Conservation (phyloP, 2,797 vertebrate species). For the Phrynocephalus guinanensis region DNA sequence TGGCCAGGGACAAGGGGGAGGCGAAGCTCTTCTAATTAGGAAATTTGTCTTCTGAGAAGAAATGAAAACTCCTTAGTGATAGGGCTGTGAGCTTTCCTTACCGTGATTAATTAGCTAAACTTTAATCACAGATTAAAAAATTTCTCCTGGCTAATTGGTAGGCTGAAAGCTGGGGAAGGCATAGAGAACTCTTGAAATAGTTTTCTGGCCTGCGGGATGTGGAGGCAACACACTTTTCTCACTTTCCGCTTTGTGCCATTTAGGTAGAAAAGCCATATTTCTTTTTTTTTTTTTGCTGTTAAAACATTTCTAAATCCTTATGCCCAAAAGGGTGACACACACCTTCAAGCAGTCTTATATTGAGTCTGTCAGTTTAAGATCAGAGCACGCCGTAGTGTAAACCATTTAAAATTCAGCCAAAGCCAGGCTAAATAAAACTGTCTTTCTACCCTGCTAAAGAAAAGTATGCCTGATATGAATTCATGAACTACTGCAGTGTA, state of each 20-base stretch:
- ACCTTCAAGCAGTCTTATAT: not conserved
- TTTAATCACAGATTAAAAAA: slow-evolving; percentile 24
- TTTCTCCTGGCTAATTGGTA: slow-evolving; percentile 7
- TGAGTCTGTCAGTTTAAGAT: not conserved
- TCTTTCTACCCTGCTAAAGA: not conserved
- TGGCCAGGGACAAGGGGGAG: not conserved
- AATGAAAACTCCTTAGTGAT: slow-evolving; percentile 13
- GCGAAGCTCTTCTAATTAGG: not conserved
- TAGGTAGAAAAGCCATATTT: not conserved
- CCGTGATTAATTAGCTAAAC: slow-evolving; percentile 30
- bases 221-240: no score
- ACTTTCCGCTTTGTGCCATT: not conserved
- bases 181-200: not conserved
- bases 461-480: not conserved
- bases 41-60: slow-evolving; percentile 23
- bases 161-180: not conserved
- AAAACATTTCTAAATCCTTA: not conserved
- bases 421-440: not conserved
- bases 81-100: slow-evolving; percentile 18
- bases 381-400: not conserved
- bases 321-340: not conserved
- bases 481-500: not conserved
- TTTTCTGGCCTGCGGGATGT: not conserved
- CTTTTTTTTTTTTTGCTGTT: not conserved
- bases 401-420: not conserved